Evolutionary conservation across 2,113 vertebrate species (phyloP), one percentile per base, ranked within the genome.

Genomic region (Parotia lawesii): DNA sequence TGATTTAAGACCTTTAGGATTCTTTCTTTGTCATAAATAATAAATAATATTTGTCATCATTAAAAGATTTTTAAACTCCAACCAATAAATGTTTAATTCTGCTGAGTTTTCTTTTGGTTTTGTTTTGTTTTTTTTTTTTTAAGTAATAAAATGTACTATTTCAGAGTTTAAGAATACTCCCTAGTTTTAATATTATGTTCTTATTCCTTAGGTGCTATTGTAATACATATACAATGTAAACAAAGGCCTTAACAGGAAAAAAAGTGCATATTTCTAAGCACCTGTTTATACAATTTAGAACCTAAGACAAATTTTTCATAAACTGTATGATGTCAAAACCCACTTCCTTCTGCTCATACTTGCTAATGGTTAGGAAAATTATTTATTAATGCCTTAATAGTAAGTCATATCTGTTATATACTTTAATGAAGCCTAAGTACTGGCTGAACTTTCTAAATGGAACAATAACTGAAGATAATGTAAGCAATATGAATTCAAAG

Each of bases 141-240:
- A 58, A 35, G 14, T 45, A 83, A 92, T 96, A 71, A 93, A 91
- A 87, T 48, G 6, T 84, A 77, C 29, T 95, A 61, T 93, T 97
- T 90, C 65, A 96, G 89, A 87, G 62, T 66, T 86, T 73, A 65
- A 51, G 76, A 94, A 91, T 82, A 94, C 54, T 85, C 11, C 11
- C 28, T 76, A n/a, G 3, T 76, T 89, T 92, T 86, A 91, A 57
- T 28, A 45, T 72, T 76, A 57, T 72, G 37, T 74, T 89, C 53
- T 87, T 85, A 69, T 82, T 64, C 10, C 62, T 90, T 93, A 66
- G 44, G 58, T 90, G 51, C 20, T 73, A 4, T 29, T 65, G 51
- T 83, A 95, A 73, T 87, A 83, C 38, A 90, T 48, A 65, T 53
- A 69, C 70, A 95, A 91, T 58, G 12, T 50, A 96, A 96, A 92